A percentile compares a stretch with the other conserved stretches of the same genome.
Conservation (phyloP, 2,888 invertebrate species). For the Apotomis capreana region DNA sequence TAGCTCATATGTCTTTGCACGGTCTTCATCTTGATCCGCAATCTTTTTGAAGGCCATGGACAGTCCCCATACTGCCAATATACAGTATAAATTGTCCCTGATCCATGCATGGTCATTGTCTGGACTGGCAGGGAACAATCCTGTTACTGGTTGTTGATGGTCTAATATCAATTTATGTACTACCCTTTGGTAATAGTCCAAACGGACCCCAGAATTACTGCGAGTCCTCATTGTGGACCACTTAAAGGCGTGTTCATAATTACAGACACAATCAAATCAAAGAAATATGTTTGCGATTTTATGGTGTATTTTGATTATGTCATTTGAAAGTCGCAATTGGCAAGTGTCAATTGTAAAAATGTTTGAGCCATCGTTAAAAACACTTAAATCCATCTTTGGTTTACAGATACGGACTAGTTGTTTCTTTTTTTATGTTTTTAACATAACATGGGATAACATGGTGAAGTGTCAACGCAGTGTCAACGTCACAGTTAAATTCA, state of each 20-base stretch:
- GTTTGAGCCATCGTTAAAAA: slow-evolving; percentile 8
- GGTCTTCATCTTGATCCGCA: slow-evolving; percentile 99
- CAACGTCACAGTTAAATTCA: slow-evolving; percentile 24
- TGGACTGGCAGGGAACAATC: slow-evolving; percentile 95
- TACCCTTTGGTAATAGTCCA: slow-evolving; percentile 98
- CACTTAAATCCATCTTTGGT: neutral
- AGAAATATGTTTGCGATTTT: slow-evolving; percentile 26
- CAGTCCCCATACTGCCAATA: slow-evolving; percentile 98
- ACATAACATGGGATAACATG: neutral
- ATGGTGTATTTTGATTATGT: slow-evolving; percentile 50
- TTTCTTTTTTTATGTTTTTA: too few species aligned
- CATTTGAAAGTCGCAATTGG: slow-evolving; percentile 74
- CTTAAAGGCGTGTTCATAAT: slow-evolving; percentile 12
- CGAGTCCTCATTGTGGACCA: slow-evolving; percentile 88
- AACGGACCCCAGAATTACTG: slow-evolving; percentile 94
- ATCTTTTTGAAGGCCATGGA: slow-evolving; percentile 99
- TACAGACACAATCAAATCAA: slow-evolving; percentile 31
- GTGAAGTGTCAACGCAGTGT: neutral
- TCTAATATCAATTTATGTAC: slow-evolving; percentile 96
- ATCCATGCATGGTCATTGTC: slow-evolving; percentile 98
- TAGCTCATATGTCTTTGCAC: slow-evolving; percentile 98
- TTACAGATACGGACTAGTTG: too few species aligned
- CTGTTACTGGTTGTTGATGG: slow-evolving; percentile 98
- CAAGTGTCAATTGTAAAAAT: slow-evolving; percentile 49
- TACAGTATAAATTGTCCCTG: slow-evolving; percentile 98